Base-by-base conservation (phyloP, 2,113 vertebrate species). In the Athene cunicularia region DNA sequence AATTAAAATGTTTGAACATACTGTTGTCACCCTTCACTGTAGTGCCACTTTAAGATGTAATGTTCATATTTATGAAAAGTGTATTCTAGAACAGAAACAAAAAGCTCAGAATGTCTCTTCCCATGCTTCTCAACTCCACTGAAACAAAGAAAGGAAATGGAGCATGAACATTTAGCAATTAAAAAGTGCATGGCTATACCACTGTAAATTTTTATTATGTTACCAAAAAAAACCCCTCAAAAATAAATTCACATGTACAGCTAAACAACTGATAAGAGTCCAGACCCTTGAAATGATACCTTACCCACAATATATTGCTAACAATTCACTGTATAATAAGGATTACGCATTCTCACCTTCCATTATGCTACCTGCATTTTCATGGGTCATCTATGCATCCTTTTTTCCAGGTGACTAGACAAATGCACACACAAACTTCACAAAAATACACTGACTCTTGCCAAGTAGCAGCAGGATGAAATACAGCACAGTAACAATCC, bases 401-500 rank as follows among this genome's bases (percentile, higher is more conserved):
- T 97, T 96, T 96, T 90, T 97, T 96, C 96, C 95, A 98, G 97
- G 97, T 98, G 97, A 98, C 94, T 76, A 97, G 97, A 98, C 95
- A 98, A 94, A 96, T 66, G 94, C 95, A 96, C 80, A 82, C 94
- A 98, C 71, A 97, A 97, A 97, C 73, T 95, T 97, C 74, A 97
- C 88, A 98, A 98, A 97, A 98, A 93, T 86, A 98, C 72, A 91
- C 22, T 27, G 37, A 96, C 67, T 93, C 86, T 95, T 97, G 97
- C 93, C 97, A 98, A 97, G 97, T 80, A 98, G 92, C 88, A 98
- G 98, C 97, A 98, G 97, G 97, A 98, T 97, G 96, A 98, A 97
- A 98, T 98, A 97, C 86, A 97, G 93, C 95, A 96, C 97, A 97
- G 88, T 94, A 98, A 99, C 98, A 99, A 98, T 98, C 96, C 94